phyloP scores from a whole-genome alignment of 2,888 invertebrate genomes.

The Harmothoe impar region DNA sequence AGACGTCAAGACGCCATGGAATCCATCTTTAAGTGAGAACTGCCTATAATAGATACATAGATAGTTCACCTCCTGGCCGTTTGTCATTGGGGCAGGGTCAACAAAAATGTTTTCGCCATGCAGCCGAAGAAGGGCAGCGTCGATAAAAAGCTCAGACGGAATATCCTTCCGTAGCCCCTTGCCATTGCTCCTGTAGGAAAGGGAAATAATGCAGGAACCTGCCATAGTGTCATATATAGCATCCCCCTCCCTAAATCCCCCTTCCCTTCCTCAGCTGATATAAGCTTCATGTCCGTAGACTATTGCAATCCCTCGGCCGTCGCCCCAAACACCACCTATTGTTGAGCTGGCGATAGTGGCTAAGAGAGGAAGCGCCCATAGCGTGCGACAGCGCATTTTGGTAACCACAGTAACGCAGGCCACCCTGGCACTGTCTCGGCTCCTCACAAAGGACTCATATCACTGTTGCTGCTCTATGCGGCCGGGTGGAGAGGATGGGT shows the following conservation, averaged over 20 bases:
- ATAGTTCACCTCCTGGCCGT: not conserved
- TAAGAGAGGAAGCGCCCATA: not conserved
- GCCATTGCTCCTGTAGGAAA: not conserved
- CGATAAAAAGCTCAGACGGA: conserved; percentile 5
- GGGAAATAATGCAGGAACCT: not conserved
- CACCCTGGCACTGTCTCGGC: not conserved
- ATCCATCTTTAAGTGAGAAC: not conserved
- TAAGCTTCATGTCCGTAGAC: not conserved
- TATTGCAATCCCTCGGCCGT: not conserved
- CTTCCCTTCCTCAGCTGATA: not conserved
- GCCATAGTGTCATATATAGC: not conserved
- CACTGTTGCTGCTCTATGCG: not conserved
- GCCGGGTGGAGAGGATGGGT: not conserved
- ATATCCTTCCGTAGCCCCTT: not conserved
- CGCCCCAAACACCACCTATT: not conserved
- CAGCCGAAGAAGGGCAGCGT: not conserved
- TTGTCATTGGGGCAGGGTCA: not conserved
- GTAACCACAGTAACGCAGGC: not conserved
- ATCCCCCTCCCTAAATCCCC: not conserved
- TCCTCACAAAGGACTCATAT: conserved; percentile 1
- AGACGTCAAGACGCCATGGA: not conserved
- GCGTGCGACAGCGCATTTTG: not conserved
- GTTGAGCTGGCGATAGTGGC: not conserved
- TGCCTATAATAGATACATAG: too few relatives aligned
- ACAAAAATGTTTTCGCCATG: not conserved